phyloP scores from a whole-genome alignment of 2,797 vertebrate species.

The Xiphophorus birchmanni region DNA sequence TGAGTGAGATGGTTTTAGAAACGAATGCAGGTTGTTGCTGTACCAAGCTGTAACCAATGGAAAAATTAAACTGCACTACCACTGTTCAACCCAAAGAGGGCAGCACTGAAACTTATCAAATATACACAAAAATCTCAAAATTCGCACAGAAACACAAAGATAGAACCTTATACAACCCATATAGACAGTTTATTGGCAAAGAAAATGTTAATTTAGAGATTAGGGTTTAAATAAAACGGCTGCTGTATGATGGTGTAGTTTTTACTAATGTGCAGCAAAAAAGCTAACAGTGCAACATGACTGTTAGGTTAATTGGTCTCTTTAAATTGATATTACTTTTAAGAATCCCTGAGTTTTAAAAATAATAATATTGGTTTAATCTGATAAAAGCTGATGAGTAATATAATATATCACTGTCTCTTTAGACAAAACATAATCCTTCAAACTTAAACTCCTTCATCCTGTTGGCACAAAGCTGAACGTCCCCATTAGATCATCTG shows the following conservation, averaged over 20 bases:
- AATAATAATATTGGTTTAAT: not conserved
- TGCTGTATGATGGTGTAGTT: not conserved
- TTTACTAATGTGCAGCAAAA: not conserved
- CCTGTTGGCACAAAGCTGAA: constrained; percentile 3
- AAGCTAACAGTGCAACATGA: not conserved
- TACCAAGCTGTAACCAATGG: no score
- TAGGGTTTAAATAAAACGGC: not conserved
- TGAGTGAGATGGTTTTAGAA: no score
- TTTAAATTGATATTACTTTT: not conserved
- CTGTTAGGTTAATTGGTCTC: no score
- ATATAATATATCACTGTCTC: not conserved
- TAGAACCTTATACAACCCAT: no score
- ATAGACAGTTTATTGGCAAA: no score
- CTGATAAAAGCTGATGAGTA: not conserved
- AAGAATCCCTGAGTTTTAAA: not conserved
- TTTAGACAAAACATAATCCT: constrained; percentile 3
- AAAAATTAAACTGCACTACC: no score
- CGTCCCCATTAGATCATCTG: constrained; percentile 6
- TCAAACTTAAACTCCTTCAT: constrained; percentile 3
- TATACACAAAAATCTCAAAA: no score
- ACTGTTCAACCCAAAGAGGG: no score
- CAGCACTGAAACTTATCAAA: no score
- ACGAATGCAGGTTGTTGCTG: no score
- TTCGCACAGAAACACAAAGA: no score
- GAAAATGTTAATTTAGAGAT: no score